These are phyloP conservation scores for Amphimallon solstitiale DNA, from an alignment of 2,888 invertebrate species.

Conservation along the genomic window DNA sequence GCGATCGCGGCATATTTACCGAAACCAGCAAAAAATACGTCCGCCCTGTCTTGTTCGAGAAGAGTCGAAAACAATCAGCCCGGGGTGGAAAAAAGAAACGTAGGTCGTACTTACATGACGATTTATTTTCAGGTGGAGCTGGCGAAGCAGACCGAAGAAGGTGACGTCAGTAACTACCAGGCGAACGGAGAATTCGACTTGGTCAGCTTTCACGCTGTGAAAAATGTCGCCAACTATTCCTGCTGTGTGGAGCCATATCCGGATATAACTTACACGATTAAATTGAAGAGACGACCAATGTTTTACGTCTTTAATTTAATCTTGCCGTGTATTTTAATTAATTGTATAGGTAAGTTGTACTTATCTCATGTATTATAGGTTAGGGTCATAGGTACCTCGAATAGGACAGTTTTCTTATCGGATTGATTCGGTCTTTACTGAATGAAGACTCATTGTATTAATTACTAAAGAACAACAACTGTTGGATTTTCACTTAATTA, in stretches of 20 bases:
- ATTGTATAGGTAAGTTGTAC: slow-evolving; percentile 78
- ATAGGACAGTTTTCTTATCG: no score
- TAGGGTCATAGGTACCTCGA: no score
- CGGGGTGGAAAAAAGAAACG: not conserved
- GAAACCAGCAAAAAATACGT: no score
- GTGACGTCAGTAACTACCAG: slow-evolving; percentile 89
- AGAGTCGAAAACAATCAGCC: not conserved
- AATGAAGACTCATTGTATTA: no score
- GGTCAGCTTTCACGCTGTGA: slow-evolving; percentile 77
- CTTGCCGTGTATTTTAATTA: slow-evolving; percentile 84
- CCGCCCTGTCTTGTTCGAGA: not conserved
- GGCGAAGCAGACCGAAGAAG: slow-evolving; percentile 80
- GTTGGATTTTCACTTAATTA: no score
- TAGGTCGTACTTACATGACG: not conserved
- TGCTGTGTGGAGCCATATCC: slow-evolving; percentile 87
- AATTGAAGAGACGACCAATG: slow-evolving; percentile 79
- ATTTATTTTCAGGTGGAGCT: slow-evolving; percentile 72
- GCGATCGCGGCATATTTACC: no score
- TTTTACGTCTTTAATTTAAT: slow-evolving; percentile 89
- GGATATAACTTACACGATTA: slow-evolving; percentile 84
- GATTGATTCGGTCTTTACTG: no score
- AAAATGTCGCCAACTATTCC: slow-evolving; percentile 79
- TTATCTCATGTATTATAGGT: not conserved
- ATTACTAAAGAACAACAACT: no score
- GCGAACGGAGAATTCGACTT: slow-evolving; percentile 92